phyloP scores from a whole-genome alignment of 2,888 invertebrate species.

The Machimus atricapillus region DNA sequence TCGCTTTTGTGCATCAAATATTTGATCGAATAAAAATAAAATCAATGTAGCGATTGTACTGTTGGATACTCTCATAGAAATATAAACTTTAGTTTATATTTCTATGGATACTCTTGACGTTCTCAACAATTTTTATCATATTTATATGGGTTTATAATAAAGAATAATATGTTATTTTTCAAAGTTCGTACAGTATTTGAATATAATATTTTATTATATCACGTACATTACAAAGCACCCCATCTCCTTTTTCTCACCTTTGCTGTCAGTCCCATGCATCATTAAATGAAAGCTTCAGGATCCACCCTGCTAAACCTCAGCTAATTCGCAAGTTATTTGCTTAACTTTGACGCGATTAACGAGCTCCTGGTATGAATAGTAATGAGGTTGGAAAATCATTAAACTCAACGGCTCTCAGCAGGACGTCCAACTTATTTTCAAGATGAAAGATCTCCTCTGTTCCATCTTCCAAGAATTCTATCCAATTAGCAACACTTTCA shows the following conservation, averaged over 20 bases:
- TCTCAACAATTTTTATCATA: no score
- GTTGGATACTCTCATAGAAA: no score
- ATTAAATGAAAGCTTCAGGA: constrained; percentile 17
- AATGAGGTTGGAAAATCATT: neutral
- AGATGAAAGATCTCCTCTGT: neutral
- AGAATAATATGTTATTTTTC: no score
- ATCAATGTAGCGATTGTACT: no score
- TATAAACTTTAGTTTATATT: no score
- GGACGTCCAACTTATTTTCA: neutral
- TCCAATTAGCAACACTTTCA: constrained; percentile 37
- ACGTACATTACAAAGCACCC: neutral
- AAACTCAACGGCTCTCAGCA: constrained; percentile 11
- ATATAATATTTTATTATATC: neutral
- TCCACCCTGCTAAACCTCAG: neutral
- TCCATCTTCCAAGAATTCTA: neutral
- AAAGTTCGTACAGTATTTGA: no score
- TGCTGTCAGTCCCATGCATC: constrained; percentile 38
- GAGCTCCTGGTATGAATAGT: constrained; percentile 21
- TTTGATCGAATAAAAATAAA: no score
- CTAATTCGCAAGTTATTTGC: constrained; percentile 22
- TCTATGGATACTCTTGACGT: no score
- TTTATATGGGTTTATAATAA: no score
- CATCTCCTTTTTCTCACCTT: neutral
- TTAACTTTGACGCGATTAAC: constrained; percentile 7
- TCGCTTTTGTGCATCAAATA: no score